Base-by-base conservation (phyloP, 2,888 invertebrate genomes). In the Morpho deidamia region DNA sequence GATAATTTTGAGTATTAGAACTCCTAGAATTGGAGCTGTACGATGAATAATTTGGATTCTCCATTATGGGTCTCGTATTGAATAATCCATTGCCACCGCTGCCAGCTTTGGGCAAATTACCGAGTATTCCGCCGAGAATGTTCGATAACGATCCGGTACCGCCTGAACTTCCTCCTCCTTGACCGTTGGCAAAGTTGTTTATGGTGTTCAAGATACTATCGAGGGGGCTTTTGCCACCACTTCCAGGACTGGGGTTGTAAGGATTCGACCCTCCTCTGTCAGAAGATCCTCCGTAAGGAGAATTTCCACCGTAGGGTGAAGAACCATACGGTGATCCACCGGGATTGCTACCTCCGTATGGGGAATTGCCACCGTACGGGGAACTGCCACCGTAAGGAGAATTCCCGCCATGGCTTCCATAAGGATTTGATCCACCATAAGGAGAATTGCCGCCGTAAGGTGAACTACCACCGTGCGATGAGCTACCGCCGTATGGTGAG, bases 1-100 rank as follows among this genome's bases (percentile, higher is more conserved):
- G 77, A 75, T 78, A 82, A 79, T 70, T 71, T 70, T 78, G 80
- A 23, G 74, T 52, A 65, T 88, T 85, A 80, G 83, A 71, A 72
- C 78, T 83, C 71, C 75, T 79, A 40, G 82, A 75, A 70, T 81
- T 82, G 1, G 81, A 75, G 63, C 74, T 74, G 54, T 82, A 74
- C 11, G 86, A 81, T 4, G 82, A 72, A 63, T 88, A 83, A 65
- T 80, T 83, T 11, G 89, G 90, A 60, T 89, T 90, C 66, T 84
- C 83, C 74, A 78, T 74, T 23, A 90, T 81, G 0, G 90, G 90
- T 54, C 90, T 73, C 40, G 90, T 88, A 69, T 89, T 86, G 58
- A 83, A 76, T 1, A 83, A 61, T 60, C 71, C 75, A 66, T 67
- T 76, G 43, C 83, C 62, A 52, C 76, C 74, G 48, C 73, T 83